Percentiles rank a stretch among this genome's conserved stretches.
These are phyloP conservation scores for Geothlypis trichas DNA, from an alignment of 2,113 vertebrate species.

Conservation along the genomic window DNA sequence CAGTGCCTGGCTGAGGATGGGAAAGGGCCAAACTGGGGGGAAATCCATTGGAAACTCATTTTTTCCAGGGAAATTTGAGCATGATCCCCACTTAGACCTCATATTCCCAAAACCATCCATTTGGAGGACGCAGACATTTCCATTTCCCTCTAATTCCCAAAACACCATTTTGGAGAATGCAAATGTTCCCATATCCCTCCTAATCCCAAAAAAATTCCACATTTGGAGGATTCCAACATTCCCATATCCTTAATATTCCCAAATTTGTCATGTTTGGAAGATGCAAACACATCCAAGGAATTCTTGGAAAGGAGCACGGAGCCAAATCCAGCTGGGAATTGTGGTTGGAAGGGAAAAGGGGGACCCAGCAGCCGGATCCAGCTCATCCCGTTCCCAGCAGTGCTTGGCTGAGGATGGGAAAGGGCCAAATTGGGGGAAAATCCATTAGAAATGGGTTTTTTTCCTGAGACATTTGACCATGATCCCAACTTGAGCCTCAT, in stretches of 20 bases:
- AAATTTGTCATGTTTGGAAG: background rate
- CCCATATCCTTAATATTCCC: background rate
- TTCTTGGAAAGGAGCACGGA: rapidly evolving
- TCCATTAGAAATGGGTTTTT: background rate
- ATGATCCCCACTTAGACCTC: no score
- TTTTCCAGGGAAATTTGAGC: background rate
- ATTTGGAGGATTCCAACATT: background rate
- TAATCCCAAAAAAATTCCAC: rapidly evolving
- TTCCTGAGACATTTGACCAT: background rate
- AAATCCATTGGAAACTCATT: background rate
- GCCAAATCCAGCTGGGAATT: background rate
- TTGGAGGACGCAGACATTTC: background rate
- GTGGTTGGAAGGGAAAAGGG: background rate
- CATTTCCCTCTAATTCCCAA: no score
- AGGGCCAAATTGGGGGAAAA: background rate
- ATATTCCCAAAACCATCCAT: background rate
- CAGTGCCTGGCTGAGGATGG: background rate
- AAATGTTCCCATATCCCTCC: background rate
- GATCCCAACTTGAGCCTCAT: no score
- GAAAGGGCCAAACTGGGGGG: background rate
- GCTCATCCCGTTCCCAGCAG: background rate
- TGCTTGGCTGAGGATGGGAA: background rate
- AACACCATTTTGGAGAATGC: rapidly evolving
- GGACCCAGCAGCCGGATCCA: rapidly evolving
- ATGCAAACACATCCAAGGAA: background rate